Evolutionary conservation across 1,140 invertebrate species (phyloP), one percentile per base, ranked within the genome.

Genomic region (Drosophila saltans): DNA sequence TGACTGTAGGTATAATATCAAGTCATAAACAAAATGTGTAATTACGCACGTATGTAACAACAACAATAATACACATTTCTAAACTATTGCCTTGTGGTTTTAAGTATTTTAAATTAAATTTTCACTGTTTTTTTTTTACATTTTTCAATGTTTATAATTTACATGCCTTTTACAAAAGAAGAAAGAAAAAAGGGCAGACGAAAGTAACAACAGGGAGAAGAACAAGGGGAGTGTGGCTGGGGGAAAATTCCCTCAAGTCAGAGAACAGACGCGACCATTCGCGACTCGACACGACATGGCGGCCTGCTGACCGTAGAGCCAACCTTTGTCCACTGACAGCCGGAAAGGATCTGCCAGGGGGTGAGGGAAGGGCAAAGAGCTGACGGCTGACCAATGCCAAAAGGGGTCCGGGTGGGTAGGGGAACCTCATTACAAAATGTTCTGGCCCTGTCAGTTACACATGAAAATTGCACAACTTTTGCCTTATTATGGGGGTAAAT

Each of bases 381-480:
- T 63, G 36, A 33, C 36, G 26, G 57, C 57, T 72, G 69, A 41
- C 69, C 69, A 45, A 40, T 39, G 72, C 68, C 52, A 52, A 52
- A 26, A 26, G 8, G 6, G 45, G 45, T 10, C 8, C 6, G 45
- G 39, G 39, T 52, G 45, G 45, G 21, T 24, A 26, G 21, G 45
- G 56, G 60, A 56, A 63, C 75, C 84, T 88, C 84, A 89, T 88
- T 88, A 88, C 84, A 66, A 82, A 88, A 82, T 82, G 83, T 79
- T 80, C 36, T 58, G 60, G 68, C 48, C 70, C 81, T 89, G 84
- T 88, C 84, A 88, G 84, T 88, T 89, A 89, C 84, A 89, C 89
- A 91, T 89, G 85, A 72, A 91, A 90, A 91, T 91, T 91, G 89
- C 76, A 77, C 79, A 91, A 89, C 78, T 84, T 90, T 83, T 91